These are phyloP conservation scores for Mechanitis messenoides DNA, from an alignment of 2,888 invertebrate species.

Conservation along the genomic window DNA sequence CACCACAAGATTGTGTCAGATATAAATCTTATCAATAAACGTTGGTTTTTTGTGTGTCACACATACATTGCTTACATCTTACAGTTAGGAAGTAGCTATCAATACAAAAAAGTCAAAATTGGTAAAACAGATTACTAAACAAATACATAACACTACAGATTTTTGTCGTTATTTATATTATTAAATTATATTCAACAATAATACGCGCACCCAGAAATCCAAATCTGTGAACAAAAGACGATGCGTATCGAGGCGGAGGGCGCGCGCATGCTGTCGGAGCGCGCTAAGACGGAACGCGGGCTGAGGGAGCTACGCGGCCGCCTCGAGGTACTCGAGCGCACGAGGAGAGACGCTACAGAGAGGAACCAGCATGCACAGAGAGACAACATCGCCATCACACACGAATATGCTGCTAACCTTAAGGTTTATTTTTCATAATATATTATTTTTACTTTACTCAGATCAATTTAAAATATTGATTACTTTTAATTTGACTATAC, in stretches of 20 bases:
- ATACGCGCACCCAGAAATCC: conserved; percentile 52
- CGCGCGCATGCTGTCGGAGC: conserved; percentile 74
- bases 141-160: too few species aligned
- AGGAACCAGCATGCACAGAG: conserved; percentile 76
- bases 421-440: conserved; percentile 42
- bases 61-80: too few species aligned
- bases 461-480: too few species aligned
- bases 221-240: conserved; percentile 85
- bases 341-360: conserved; percentile 77
- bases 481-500: too few species aligned
- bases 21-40: conserved; percentile 83
- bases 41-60: conserved; percentile 53
- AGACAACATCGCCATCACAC: conserved; percentile 75
- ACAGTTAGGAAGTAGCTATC: too few species aligned
- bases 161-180: too few species aligned
- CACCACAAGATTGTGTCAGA: conserved; percentile 81
- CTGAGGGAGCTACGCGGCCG: conserved; percentile 79
- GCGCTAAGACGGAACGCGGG: conserved; percentile 74
- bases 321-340: conserved; percentile 76
- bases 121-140: too few species aligned
- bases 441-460: too few species aligned
- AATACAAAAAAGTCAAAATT: too few species aligned
- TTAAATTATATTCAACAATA: neutral
- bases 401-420: conserved; percentile 72
- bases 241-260: conserved; percentile 81